phyloP scores from a whole-genome alignment of 1,140 invertebrate species.

The Brachionus plicatilis region DNA sequence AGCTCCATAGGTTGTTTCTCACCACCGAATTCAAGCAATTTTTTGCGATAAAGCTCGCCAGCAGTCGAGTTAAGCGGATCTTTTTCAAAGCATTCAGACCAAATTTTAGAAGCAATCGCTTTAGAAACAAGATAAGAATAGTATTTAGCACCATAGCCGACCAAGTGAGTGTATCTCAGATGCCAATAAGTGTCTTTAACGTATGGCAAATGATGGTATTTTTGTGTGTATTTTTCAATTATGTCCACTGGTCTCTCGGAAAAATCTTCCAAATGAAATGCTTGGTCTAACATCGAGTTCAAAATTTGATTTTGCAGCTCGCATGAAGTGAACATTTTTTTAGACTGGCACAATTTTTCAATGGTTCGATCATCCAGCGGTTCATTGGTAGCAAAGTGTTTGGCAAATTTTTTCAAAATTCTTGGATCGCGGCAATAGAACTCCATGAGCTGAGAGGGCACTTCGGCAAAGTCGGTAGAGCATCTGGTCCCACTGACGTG shows the following conservation, averaged over 20 bases:
- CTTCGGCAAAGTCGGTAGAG: conserved; percentile 94
- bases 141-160: conserved; percentile 96
- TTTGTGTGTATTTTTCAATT: conserved; percentile 31
- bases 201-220: background rate
- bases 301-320: conserved; percentile 85
- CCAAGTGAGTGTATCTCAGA: conserved; percentile 80
- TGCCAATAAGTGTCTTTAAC: conserved; percentile 19
- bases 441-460: conserved; percentile 96
- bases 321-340: conserved; percentile 23
- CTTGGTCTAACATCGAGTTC: conserved; percentile 81
- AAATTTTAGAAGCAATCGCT: conserved; percentile 65
- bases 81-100: conserved; percentile 31
- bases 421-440: conserved; percentile 85
- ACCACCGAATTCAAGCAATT: conserved; percentile 28
- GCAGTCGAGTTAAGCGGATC: background rate
- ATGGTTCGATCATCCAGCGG: conserved; percentile 72
- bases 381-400: conserved; percentile 82
- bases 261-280: conserved; percentile 66
- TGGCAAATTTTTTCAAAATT: conserved; percentile 68
- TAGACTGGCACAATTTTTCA: conserved; percentile 48
- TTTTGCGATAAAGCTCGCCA: conserved; percentile 26
- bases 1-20: conserved; percentile 9
- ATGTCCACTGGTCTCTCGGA: background rate
- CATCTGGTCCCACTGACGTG: conserved; percentile 92
- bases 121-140: conserved; percentile 92